Conservation (phyloP, 2,113 vertebrate species). For the Steatornis caripensis region DNA sequence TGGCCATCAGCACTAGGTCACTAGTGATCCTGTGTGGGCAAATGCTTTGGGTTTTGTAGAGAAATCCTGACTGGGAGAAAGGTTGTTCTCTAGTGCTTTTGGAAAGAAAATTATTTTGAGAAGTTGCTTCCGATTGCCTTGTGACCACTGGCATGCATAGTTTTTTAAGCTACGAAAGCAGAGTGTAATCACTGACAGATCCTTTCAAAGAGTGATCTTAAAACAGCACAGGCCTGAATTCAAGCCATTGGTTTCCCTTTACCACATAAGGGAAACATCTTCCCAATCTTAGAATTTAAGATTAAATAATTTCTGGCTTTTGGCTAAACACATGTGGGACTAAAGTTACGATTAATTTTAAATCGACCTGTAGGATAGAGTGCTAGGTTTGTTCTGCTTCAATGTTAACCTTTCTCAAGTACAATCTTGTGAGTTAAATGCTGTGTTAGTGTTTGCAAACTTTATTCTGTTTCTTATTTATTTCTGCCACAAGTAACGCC, state of each 20-base stretch:
- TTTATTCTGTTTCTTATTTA: background rate
- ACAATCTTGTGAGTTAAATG: background rate
- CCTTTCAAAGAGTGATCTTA: background rate
- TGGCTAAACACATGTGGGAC: background rate
- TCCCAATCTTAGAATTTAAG: background rate
- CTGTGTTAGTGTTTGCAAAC: background rate
- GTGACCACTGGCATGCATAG: background rate
- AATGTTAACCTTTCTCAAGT: background rate
- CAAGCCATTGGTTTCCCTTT: background rate
- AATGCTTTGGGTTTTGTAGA: background rate
- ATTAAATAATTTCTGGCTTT: background rate
- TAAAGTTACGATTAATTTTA: background rate
- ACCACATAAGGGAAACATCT: background rate
- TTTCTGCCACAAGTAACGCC: background rate
- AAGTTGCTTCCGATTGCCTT: background rate
- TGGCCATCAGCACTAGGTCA: background rate
- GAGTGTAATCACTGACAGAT: background rate
- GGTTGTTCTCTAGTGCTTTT: background rate
- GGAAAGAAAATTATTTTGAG: background rate
- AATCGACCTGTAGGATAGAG: background rate
- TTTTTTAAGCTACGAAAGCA: background rate
- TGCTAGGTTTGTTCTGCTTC: background rate
- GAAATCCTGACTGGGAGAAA: background rate
- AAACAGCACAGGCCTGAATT: background rate
- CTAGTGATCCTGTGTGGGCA: background rate